Evolutionary conservation across 2,888 invertebrate species (phyloP).

Genomic region (Lasioglossum vierecki): DNA sequence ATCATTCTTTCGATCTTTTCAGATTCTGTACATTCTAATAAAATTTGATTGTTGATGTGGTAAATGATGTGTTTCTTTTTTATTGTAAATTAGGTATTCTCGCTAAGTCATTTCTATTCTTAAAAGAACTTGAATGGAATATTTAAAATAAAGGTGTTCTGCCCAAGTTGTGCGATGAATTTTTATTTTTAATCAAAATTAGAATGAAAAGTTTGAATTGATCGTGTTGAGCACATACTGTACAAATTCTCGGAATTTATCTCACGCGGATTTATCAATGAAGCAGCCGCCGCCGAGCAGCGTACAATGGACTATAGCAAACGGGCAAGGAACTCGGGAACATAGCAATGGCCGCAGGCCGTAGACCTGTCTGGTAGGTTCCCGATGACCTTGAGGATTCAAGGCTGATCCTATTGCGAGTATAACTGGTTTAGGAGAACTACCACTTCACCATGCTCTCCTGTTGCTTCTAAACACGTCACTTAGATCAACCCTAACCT

Average conservation of each 20-base stretch:
- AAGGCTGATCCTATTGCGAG: constrained; percentile 63
- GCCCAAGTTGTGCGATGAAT: neutral
- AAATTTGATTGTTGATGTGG: neutral
- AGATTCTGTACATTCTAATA: neutral
- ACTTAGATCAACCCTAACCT: constrained; percentile 76
- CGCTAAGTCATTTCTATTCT: neutral
- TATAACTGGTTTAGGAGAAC: constrained; percentile 67
- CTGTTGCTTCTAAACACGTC: constrained; percentile 80
- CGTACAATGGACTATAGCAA: constrained; percentile 22
- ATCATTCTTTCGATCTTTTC: neutral
- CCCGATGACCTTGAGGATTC: constrained; percentile 64
- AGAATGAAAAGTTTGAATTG: neutral
- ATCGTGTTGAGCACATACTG: neutral
- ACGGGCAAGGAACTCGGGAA: constrained; percentile 26
- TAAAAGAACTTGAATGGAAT: too few species aligned
- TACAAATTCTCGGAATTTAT: neutral
- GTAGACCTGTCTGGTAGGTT: constrained; percentile 62
- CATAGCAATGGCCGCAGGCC: constrained; percentile 31
- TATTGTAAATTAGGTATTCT: neutral
- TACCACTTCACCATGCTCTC: constrained; percentile 75
- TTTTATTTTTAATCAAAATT: neutral
- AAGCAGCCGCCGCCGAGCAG: neutral
- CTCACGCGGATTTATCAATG: constrained; percentile 21
- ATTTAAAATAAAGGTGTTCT: neutral
- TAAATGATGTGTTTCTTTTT: neutral